Conservation (phyloP, 64 coral and sea anemone genomes). For the Astreopora myriophthalma region DNA sequence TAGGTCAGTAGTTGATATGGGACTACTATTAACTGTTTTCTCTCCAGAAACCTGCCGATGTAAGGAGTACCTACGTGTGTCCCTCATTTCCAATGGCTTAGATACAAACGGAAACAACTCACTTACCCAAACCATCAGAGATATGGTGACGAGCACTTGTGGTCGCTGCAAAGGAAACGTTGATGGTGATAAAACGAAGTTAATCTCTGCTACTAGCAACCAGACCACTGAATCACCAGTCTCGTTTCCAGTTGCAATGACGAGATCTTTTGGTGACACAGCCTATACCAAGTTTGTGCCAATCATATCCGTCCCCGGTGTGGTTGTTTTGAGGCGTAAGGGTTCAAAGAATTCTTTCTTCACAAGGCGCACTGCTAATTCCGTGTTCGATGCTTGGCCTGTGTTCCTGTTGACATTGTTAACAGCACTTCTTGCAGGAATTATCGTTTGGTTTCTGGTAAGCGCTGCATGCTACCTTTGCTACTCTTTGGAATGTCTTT, state of each 20-base stretch:
- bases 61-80: neutral
- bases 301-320: neutral
- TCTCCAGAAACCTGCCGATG: constrained; percentile 28
- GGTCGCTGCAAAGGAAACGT: neutral
- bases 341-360: neutral
- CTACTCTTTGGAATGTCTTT: too few relatives aligned
- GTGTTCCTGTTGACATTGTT: neutral
- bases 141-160: neutral
- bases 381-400: constrained; percentile 3
- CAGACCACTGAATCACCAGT: neutral
- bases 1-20: too few relatives aligned
- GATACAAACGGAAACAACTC: neutral
- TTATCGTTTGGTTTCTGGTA: constrained; percentile 37
- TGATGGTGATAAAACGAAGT: neutral
- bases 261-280: neutral
- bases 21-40: neutral
- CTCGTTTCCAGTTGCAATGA: constrained; percentile 1
- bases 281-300: constrained; percentile 29
- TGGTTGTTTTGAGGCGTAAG: neutral
- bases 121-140: neutral
- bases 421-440: constrained; percentile 9
- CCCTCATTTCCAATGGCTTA: neutral
- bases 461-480: too few relatives aligned
- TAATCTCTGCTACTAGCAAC: neutral
- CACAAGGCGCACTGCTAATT: neutral